A percentile compares a stretch with the other conserved stretches of the same genome.
Evolutionary conservation across 1,140 invertebrate genomes (phyloP).

Genomic region (Maconellicoccus hirsutus): DNA sequence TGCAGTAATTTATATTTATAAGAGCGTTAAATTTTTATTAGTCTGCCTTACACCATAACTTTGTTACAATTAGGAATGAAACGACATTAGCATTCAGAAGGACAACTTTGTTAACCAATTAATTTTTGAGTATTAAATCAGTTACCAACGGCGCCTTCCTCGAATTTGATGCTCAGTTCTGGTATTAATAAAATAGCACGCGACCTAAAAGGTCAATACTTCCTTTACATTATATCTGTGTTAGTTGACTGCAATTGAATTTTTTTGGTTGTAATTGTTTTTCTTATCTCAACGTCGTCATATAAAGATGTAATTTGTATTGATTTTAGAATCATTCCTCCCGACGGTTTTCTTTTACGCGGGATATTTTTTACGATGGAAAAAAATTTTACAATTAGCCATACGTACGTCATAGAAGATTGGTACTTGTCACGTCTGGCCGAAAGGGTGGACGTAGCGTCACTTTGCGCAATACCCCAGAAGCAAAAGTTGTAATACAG

Average conservation of each 20-base stretch:
- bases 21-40: conserved; percentile 5
- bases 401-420: no score
- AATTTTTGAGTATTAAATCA: conserved; percentile 6
- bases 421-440: neutral
- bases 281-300: no score
- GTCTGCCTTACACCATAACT: conserved; percentile 2
- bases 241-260: no score
- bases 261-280: no score
- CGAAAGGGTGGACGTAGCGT: neutral
- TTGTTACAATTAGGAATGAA: neutral
- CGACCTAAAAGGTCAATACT: conserved; percentile 1
- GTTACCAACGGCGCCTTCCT: neutral
- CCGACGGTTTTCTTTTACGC: no score
- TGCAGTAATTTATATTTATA: neutral
- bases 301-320: no score
- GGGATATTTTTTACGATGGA: no score
- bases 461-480: conserved; percentile 6
- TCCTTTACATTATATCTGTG: neutral
- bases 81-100: conserved; percentile 7
- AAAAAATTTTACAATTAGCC: no score
- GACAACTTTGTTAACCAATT: conserved; percentile 9
- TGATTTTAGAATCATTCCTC: no score
- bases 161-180: neutral
- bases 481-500: neutral
- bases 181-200: conserved; percentile 9